Evolutionary conservation across 2,888 invertebrate species (phyloP).

Genomic region (Eilema griseolum): DNA sequence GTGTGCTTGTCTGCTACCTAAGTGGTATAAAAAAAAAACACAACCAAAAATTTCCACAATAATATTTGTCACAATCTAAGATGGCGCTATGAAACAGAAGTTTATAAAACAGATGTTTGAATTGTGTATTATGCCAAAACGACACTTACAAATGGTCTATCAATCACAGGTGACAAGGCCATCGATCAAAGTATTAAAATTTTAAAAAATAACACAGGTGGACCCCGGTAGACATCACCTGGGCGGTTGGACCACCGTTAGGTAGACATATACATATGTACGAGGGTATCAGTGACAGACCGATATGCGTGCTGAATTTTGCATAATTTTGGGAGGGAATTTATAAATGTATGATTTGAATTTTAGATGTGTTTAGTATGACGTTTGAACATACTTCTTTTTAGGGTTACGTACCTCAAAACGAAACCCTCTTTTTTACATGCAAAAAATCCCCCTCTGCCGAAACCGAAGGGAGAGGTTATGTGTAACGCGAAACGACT

Average conservation of each 20-base stretch:
- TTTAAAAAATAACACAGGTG: conserved; percentile 17
- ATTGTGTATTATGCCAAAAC: conserved; percentile 11
- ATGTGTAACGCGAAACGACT: too few species aligned
- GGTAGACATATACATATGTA: not conserved
- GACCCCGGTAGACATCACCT: conserved; percentile 2
- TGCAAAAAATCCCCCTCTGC: too few species aligned
- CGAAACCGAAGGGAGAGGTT: too few species aligned
- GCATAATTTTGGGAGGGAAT: not conserved
- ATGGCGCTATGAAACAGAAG: not conserved
- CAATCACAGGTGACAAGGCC: conserved; percentile 25
- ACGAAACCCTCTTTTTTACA: too few species aligned
- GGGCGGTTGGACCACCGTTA: conserved; percentile 14
- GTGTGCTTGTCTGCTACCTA: too few species aligned
- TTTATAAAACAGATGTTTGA: conserved; percentile 16
- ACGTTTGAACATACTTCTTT: not conserved
- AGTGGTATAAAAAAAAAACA: not conserved
- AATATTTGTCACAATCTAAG: not conserved
- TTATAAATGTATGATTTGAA: not conserved
- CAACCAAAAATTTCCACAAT: not conserved
- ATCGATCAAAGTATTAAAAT: conserved; percentile 19
- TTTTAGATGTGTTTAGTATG: not conserved
- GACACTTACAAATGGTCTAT: conserved; percentile 16
- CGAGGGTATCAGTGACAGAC: not conserved
- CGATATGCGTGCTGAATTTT: not conserved
- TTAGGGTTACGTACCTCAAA: too few species aligned